Evolutionary conservation across 1,140 invertebrate genomes (phyloP).

Genomic region (Drosophila sturtevanti): DNA sequence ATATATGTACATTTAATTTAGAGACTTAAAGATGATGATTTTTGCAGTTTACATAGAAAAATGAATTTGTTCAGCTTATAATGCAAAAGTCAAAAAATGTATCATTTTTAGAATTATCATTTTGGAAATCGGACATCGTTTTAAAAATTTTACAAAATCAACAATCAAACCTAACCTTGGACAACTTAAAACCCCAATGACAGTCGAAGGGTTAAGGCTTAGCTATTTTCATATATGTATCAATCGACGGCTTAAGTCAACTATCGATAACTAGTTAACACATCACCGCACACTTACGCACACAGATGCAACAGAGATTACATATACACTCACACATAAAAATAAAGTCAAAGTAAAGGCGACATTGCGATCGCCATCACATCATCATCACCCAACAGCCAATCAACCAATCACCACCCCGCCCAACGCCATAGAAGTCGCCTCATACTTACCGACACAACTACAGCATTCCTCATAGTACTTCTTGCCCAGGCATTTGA

Average conservation of each 20-base stretch:
- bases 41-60: too few species aligned
- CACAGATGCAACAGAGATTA: constrained; percentile 12
- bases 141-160: too few species aligned
- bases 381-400: constrained; percentile 44
- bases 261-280: constrained; percentile 67
- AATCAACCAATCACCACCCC: constrained; percentile 27
- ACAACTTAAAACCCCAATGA: background rate
- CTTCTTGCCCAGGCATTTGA: constrained; percentile 92
- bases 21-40: background rate
- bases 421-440: background rate
- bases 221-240: constrained; percentile 5
- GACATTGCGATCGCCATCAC: constrained; percentile 52
- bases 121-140: too few species aligned
- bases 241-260: constrained; percentile 44
- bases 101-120: too few species aligned
- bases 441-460: constrained; percentile 86
- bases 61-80: too few species aligned
- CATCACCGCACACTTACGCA: constrained; percentile 34
- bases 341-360: constrained; percentile 50
- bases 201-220: constrained; percentile 20
- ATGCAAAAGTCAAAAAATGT: too few species aligned
- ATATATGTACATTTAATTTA: background rate
- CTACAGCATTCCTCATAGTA: constrained; percentile 97
- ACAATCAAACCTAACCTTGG: background rate
- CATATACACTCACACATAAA: constrained; percentile 22